Percentiles rank a stretch among this genome's conserved stretches.
These are phyloP conservation scores for Catharus bicknelli DNA, from an alignment of 2,113 vertebrate genomes.

Conservation along the genomic window DNA sequence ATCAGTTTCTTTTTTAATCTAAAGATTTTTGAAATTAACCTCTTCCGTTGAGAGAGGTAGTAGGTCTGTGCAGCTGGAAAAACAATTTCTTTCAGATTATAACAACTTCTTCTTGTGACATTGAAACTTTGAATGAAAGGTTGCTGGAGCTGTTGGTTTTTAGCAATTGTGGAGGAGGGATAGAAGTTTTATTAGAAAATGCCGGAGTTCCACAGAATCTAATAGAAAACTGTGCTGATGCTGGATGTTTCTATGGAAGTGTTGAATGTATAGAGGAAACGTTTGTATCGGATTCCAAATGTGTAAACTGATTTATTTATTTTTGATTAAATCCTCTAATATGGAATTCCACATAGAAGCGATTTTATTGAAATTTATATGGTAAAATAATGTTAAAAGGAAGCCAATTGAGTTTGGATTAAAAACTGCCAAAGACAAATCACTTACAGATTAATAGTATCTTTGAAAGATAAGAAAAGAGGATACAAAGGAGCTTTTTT, in stretches of 20 bases:
- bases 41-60: neutral
- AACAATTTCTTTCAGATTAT: neutral
- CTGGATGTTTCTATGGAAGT: neutral
- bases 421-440: neutral
- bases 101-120: neutral
- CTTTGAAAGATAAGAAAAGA: neutral
- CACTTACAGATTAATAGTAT: neutral
- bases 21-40: neutral
- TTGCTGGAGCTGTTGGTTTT: neutral
- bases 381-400: constrained; percentile 18
- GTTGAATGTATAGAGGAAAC: neutral
- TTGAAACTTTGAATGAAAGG: neutral
- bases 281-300: neutral
- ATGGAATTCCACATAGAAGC: neutral
- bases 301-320: neutral
- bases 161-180: neutral
- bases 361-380: neutral
- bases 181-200: neutral
- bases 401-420: constrained; percentile 34
- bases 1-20: neutral
- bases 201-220: neutral
- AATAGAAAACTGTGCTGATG: neutral
- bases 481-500: neutral
- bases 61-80: neutral
- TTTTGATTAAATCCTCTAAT: neutral